Percentiles rank a stretch among this genome's conserved stretches.
phyloP scores from a whole-genome alignment of 2,888 invertebrate species.

The Pristionchus arcanus region DNA sequence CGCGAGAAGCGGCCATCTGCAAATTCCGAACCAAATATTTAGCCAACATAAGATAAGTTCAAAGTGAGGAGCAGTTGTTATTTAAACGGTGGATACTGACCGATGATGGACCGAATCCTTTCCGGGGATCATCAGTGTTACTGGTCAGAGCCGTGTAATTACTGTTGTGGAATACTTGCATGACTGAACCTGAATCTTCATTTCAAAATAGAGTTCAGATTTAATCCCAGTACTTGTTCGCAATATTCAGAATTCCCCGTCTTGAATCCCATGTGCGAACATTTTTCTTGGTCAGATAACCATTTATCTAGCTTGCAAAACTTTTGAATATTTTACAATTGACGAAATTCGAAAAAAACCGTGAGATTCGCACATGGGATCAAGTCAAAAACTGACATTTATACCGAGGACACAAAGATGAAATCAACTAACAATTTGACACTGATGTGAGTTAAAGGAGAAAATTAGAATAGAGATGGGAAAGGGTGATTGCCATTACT shows the following conservation, averaged over 20 bases:
- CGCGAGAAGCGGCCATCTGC: not conserved
- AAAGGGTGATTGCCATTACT: not conserved
- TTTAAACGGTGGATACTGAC: not conserved
- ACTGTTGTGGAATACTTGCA: not conserved
- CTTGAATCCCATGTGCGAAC: constrained; percentile 19
- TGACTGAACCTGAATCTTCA: not conserved
- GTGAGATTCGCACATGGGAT: constrained; percentile 31
- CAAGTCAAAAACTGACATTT: not conserved
- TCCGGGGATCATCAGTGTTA: not conserved
- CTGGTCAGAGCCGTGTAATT: not conserved
- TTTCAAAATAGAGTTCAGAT: not conserved
- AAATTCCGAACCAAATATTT: not conserved
- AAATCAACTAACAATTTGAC: not conserved
- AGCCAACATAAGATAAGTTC: too few species aligned
- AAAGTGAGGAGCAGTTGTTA: too few species aligned
- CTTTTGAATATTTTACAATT: not conserved
- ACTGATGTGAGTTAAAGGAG: not conserved
- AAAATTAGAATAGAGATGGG: not conserved
- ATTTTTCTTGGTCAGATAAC: not conserved
- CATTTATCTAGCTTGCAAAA: constrained; percentile 10
- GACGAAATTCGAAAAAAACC: not conserved
- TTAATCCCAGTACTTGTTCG: not conserved
- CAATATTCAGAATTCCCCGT: not conserved
- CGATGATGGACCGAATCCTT: not conserved
- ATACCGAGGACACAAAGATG: not conserved